Conservation (phyloP, 2,113 vertebrate genomes). For the Apus apus region DNA sequence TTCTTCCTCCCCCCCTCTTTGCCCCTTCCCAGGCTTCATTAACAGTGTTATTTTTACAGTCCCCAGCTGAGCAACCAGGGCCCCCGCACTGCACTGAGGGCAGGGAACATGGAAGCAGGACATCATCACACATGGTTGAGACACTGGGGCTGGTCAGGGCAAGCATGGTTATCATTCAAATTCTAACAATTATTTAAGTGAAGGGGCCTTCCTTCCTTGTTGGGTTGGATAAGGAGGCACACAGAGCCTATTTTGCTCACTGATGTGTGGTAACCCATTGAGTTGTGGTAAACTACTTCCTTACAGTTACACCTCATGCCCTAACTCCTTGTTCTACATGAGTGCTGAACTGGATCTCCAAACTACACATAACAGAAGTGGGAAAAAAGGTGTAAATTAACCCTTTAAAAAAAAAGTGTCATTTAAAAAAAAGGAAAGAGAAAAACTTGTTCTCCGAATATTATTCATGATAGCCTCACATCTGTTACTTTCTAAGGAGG, state of each 20-base stretch:
- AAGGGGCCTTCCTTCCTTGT: not conserved
- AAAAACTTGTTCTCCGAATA: not conserved
- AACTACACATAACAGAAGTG: not conserved
- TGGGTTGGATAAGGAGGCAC: not conserved
- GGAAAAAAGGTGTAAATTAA: not conserved
- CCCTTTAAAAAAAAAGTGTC: too few species aligned
- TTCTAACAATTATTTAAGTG: not conserved
- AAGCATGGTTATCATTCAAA: not conserved
- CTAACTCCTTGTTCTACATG: not conserved
- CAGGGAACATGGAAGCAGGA: not conserved
- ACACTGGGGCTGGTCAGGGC: not conserved
- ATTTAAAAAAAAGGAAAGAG: not conserved
- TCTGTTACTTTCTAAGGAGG: not conserved
- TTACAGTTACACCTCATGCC: rapidly evolving
- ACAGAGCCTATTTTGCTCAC: not conserved
- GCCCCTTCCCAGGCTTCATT: not conserved
- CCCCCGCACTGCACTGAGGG: rapidly evolving
- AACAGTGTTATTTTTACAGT: not conserved
- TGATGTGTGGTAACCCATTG: not conserved
- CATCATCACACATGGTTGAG: rapidly evolving
- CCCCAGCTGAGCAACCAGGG: not conserved
- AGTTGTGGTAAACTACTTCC: not conserved
- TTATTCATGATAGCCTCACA: not conserved
- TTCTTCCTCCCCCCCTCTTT: not conserved
- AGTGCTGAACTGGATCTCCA: not conserved